phyloP scores from a whole-genome alignment of 2,888 invertebrate species.

The Hydrotaea cyrtoneurina region DNA sequence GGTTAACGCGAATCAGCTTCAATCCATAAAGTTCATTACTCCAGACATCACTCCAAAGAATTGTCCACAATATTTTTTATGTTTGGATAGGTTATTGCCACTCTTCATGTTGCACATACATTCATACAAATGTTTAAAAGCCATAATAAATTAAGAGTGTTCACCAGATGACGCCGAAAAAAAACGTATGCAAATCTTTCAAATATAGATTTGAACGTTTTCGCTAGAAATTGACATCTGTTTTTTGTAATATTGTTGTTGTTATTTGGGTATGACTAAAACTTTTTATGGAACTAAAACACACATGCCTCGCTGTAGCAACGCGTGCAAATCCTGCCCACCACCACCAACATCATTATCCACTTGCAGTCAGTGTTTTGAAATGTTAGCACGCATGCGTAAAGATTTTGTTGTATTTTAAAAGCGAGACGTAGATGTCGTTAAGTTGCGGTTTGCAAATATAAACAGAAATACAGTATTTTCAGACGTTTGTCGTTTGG shows the following conservation, averaged over 20 bases:
- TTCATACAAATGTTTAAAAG: background rate
- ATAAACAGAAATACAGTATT: too few relatives aligned
- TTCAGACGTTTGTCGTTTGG: too few relatives aligned
- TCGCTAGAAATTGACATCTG: conserved; percentile 50
- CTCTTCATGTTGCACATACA: background rate
- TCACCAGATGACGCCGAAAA: conserved; percentile 16
- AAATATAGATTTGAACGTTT: conserved; percentile 26
- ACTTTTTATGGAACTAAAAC: background rate
- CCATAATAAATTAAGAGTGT: conserved; percentile 12
- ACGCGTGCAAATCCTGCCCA: conserved; percentile 58
- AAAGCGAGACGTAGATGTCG: background rate
- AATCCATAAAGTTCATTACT: background rate
- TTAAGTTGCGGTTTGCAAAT: conserved; percentile 58
- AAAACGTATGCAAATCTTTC: background rate
- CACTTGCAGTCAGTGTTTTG: background rate
- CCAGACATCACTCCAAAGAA: background rate
- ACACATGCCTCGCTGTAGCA: conserved; percentile 18
- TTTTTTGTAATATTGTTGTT: conserved; percentile 8
- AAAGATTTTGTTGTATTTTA: background rate
- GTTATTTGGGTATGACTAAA: background rate
- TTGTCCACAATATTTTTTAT: conserved; percentile 41
- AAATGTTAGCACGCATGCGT: conserved; percentile 55
- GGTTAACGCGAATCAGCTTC: background rate
- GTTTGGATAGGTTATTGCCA: conserved; percentile 61
- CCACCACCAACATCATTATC: background rate